Evolutionary conservation across 2,113 vertebrate genomes (phyloP), one percentile per base, ranked within the genome.

Genomic region (Stomatorhinus ivindoensis): DNA sequence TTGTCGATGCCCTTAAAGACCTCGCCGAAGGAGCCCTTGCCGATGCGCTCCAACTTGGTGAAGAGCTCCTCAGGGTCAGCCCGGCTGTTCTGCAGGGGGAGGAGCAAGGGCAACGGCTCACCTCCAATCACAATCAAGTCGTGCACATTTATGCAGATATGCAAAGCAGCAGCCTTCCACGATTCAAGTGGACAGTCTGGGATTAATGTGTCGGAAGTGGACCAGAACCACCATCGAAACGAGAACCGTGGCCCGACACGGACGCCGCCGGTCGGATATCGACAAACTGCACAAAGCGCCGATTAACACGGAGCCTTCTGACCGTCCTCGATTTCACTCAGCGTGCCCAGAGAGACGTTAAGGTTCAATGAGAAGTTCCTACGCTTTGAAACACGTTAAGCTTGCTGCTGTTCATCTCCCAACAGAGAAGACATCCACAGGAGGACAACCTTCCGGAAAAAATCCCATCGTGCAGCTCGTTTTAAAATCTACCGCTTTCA

Each of bases 1-100:
- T 97, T 97, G 95, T 98, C 97, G 89, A 98, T 97, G 91, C 97
- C 97, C 95, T 98, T 98, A 90, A 98, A 98, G 89, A 98, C 97
- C 93, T 98, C 97, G 31, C 97, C 97, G 90, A 98, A 97, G 55
- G 97, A 97, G 50, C 97, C 97, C 93, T 98, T 98, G n/a, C 97
- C 97, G 88, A 98, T 97, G 55, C 97, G 96, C 92, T 98, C 97
- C 87, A 97, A 95, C 92, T 98, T 98, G 65, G 97, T 97, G 93
- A 98, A 98, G 4, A 98, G 93, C 86, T 97, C 97, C 94, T 98
- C 97, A 9, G 97, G 97, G 90, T 98, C 97, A 21, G 96, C 96
- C 93, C 96, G 95, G 15, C 95, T 93, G 92, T 97, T 98, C 97
- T 98, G 73, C 13, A 15, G 35, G 73, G 31, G 73, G 73, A 19